These are phyloP conservation scores for Phenganax subtilis DNA, from an alignment of 92 coral and sea anemone species.

Conservation along the genomic window DNA sequence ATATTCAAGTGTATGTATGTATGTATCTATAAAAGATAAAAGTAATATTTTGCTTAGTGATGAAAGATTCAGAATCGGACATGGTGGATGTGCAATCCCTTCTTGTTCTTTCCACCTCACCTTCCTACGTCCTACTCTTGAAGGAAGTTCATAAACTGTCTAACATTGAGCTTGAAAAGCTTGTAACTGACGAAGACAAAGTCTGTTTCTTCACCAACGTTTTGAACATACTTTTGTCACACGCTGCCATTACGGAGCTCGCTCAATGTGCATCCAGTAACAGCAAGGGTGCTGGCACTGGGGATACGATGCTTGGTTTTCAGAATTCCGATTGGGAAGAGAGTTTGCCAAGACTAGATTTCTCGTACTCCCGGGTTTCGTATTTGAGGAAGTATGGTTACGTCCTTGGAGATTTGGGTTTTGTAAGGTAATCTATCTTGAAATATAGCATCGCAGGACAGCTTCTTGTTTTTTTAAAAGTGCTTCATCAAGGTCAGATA, in stretches of 20 bases:
- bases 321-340: not conserved
- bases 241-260: conserved; percentile 70
- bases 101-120: conserved; percentile 48
- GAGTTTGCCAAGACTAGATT: conserved; percentile 19
- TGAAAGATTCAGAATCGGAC: conserved; percentile 62
- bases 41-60: conserved; percentile 43
- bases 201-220: conserved; percentile 78
- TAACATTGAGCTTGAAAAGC: conserved; percentile 64
- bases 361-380: conserved; percentile 15
- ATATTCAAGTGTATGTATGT: no score
- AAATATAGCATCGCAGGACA: no score
- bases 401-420: conserved; percentile 78
- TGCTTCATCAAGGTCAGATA: no score
- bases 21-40: no score
- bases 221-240: conserved; percentile 75
- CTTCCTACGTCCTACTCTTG: conserved; percentile 62
- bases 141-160: conserved; percentile 68
- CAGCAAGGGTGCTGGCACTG: not conserved
- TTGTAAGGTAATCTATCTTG: conserved; percentile 55
- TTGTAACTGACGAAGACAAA: conserved; percentile 63
- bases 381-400: conserved; percentile 75
- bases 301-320: not conserved
- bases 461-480: no score
- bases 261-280: conserved; percentile 42
- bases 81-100: conserved; percentile 62